Evolutionary conservation across 2,888 invertebrate genomes (phyloP), one percentile per base, ranked within the genome.

Genomic region (Seira musarum): DNA sequence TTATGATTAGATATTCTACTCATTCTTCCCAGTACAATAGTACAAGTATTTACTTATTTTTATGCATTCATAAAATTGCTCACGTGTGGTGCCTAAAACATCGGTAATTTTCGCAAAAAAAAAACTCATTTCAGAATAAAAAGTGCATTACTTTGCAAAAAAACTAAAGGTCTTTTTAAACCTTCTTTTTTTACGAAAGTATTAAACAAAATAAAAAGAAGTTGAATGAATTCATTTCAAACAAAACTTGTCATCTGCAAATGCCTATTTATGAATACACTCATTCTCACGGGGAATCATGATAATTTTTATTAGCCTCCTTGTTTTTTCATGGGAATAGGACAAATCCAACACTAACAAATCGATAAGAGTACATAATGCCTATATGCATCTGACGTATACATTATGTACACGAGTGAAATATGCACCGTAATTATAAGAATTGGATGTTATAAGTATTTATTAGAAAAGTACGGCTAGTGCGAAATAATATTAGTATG

Each of bases 401-500:
- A 30, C 3, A 8, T 30, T 2, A 30, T 30, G 30, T 30, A 30
- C 30, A 30, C 3, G 30, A 53, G 13, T 53, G 6, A 53, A 17
- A 15, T 53, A 53, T 53, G 53, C 17, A 53, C 6, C 53, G 3
- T 15, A 53, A 53, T 53, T 13, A 6, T 40, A 6, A 40, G 40
- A 40, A n/a, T n/a, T 53, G 3, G 17, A 53, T 53, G 15, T 30
- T 30, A 30, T 30, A 5, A 30, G 30, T 30, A 30, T n/a, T n/a
- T n/a, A n/a, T 53, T 53, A 53, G 53, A n/a, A 53, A 53, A 53
- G 3, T 8, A 17, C 53, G 53, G 53, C 6, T 53, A 53, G 53
- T 53, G 17, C 53, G 53, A 53, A 53, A 17, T 13, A 53, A 53
- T 13, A 53, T 53, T 53, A 53, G 53, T 53, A 53, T 69, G 68